Base-by-base conservation (phyloP, 2,797 vertebrate species). In the Halcyon leucocephala region DNA sequence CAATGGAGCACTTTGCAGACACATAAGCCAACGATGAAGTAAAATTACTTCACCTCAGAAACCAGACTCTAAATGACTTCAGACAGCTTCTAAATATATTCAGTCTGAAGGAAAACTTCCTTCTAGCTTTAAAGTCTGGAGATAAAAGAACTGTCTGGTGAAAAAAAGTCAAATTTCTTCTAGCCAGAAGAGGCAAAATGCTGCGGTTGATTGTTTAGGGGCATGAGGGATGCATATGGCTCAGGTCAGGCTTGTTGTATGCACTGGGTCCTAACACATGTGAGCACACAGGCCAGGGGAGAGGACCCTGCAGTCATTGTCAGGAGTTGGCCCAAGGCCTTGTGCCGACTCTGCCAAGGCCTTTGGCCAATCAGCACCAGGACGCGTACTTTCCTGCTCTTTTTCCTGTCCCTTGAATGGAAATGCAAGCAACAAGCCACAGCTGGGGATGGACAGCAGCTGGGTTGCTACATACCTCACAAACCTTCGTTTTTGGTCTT, bases 41-140 rank as follows among this genome's bases (percentile, higher is more conserved):
- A 86, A 69, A 95, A 96, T 93, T 44, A 49, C 89, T 88, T 91
- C 82, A 95, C 82, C 89, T 95, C 85, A 79, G 82, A 88, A 95
- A 88, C 73, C n/a, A 48, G 66, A 66, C 79, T 96, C 70, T 86
- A 79, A 86, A 76, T 78, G 24, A 95, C 89, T 95, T 97, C 85
- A 95, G 94, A 91, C 66, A 72, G 73, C 46, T 91, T 79, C 87
- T 95, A 82, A 91, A 70, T 94, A 79, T 88, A 88, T 95, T 86
- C 89, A 81, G 46, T 77, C 52, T 79, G 73, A 73, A 69, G 58
- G 60, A 90, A 89, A 93, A 83, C 77, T 95, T 95, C 77, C 48
- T 92, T 95, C 60, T 79, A 71, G 42, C 66, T 91, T 95, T 94
- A 64, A 94, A 94, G 77, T 52, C 70, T 82, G 70, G 39, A 81